Evolutionary conservation across 2,113 vertebrate genomes (phyloP).

Genomic region (Neogale vison): DNA sequence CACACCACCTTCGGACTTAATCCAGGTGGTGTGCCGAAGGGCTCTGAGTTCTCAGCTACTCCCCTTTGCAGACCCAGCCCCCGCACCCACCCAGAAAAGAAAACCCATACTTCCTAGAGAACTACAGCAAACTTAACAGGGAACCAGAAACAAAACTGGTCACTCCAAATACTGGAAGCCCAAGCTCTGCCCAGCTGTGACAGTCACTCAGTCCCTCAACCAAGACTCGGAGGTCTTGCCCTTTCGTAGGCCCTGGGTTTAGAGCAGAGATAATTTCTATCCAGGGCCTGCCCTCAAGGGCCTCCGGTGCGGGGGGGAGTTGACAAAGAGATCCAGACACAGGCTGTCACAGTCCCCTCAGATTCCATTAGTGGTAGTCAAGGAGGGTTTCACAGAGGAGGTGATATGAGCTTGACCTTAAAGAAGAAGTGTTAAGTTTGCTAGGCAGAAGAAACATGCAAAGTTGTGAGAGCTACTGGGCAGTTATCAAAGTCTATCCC

Average conservation of each 20-base stretch:
- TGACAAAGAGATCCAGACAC: background rate
- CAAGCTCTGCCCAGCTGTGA: background rate
- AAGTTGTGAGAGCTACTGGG: background rate
- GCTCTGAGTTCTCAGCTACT: background rate
- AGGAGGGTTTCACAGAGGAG: background rate
- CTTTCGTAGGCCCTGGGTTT: background rate
- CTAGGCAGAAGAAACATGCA: background rate
- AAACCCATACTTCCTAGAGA: background rate
- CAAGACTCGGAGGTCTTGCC: background rate
- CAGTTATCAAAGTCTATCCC: background rate
- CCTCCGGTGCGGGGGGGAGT: background rate
- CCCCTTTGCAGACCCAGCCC: background rate
- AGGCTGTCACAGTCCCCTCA: background rate
- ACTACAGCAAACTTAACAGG: background rate
- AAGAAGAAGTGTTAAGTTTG: background rate
- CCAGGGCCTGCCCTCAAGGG: background rate
- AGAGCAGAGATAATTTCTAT: background rate
- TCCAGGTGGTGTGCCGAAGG: background rate
- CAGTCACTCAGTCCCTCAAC: background rate
- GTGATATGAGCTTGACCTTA: background rate
- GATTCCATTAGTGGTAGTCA: background rate
- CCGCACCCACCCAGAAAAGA: background rate
- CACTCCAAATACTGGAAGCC: background rate
- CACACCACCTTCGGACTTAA: background rate
- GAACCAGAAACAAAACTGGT: conserved; percentile 36